Evolutionary conservation across 2,888 invertebrate genomes (phyloP).

Genomic region (Agrotis exclamationis): DNA sequence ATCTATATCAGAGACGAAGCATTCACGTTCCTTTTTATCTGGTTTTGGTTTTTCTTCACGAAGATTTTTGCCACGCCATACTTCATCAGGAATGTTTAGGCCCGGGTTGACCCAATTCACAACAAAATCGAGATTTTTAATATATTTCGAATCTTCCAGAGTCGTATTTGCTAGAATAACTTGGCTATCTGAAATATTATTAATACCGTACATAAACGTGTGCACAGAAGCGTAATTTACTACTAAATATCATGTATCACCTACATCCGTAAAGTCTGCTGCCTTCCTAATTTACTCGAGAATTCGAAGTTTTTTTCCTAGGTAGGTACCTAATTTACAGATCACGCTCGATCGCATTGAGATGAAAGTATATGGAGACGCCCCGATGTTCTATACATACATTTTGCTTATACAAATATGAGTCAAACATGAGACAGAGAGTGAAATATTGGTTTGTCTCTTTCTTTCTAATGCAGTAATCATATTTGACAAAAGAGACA

Average conservation of each 20-base stretch:
- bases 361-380: too few relatives aligned
- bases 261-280: background rate
- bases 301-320: background rate
- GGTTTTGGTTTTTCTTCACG: conserved; percentile 64
- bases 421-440: too few relatives aligned
- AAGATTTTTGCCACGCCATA: conserved; percentile 69
- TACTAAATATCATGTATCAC: background rate
- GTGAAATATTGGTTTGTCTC: too few relatives aligned
- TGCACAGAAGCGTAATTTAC: background rate
- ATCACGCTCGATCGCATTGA: too few relatives aligned
- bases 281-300: background rate
- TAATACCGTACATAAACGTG: background rate
- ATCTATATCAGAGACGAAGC: conserved; percentile 24
- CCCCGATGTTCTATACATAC: too few relatives aligned
- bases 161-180: conserved; percentile 23
- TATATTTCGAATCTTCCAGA: conserved; percentile 3
- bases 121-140: conserved; percentile 54
- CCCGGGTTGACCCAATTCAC: conserved; percentile 62
- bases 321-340: too few relatives aligned
- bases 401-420: too few relatives aligned
- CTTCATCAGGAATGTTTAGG: conserved; percentile 64
- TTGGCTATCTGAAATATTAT: conserved; percentile 35
- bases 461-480: too few relatives aligned
- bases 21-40: conserved; percentile 47
- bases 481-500: too few relatives aligned